These are phyloP conservation scores for Loripinus fragilis DNA, from an alignment of 2,888 invertebrate genomes.

Conservation along the genomic window DNA sequence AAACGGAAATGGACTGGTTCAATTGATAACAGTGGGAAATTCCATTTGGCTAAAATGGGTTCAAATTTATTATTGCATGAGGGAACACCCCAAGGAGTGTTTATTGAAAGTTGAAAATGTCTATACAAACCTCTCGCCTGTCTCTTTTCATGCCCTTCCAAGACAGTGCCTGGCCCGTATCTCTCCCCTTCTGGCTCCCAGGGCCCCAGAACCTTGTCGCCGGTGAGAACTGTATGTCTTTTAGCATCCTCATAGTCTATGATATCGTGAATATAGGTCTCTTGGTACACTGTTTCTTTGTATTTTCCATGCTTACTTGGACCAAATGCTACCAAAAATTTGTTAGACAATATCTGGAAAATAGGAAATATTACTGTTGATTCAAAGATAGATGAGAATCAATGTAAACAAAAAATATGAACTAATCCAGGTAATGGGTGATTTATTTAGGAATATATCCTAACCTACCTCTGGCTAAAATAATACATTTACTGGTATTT, in stretches of 20 bases:
- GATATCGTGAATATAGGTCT: constrained; percentile 82
- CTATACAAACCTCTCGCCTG: constrained; percentile 67
- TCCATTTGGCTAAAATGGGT: no score
- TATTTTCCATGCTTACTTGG: constrained; percentile 81
- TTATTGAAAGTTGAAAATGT: no score
- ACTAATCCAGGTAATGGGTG: not conserved
- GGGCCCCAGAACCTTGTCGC: constrained; percentile 81
- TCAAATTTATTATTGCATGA: no score
- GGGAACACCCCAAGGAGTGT: no score
- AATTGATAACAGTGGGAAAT: no score
- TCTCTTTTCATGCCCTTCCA: constrained; percentile 80
- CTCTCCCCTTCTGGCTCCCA: constrained; percentile 80
- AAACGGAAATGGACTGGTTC: no score
- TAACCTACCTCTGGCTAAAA: no score
- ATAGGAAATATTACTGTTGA: not conserved
- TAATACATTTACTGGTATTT: no score
- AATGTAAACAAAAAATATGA: not conserved
- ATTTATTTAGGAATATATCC: not conserved
- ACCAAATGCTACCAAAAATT: constrained; percentile 82
- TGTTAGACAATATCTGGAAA: constrained; percentile 76
- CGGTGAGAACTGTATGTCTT: constrained; percentile 79
- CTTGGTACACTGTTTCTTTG: constrained; percentile 81
- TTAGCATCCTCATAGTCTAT: constrained; percentile 80
- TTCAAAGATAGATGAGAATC: no score
- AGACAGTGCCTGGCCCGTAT: constrained; percentile 80